Base-by-base conservation (phyloP, 2,113 vertebrate genomes). In the Gopherus flavomarginatus region DNA sequence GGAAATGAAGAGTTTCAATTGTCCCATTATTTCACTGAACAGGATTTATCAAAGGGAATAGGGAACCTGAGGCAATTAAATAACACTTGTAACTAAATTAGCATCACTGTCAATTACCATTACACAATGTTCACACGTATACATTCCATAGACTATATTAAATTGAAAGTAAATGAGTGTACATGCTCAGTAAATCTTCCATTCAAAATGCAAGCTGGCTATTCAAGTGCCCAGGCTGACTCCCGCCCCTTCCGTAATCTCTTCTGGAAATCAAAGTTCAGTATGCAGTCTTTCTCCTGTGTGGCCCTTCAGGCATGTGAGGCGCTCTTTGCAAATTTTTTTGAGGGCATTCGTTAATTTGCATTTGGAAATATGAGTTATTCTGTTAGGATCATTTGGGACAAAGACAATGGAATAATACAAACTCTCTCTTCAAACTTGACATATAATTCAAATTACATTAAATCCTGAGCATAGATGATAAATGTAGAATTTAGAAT, bases 91-190 rank as follows among this genome's bases (percentile, higher is more conserved):
- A 84, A 50, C 22, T 69, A 53, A 79, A 54, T 27, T 29, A 54
- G 81, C 19, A 21, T 3, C 6, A 11, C 47, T 42, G 0, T 9
- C 38, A 57, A 7, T 77, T 57, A 7, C 75, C 84, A 38, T 50
- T 16, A 38, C 16, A 79, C 12, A 42, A 69, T 27, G 29, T 91
- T 78, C 56, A 85, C 17, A 29, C 0, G 2, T 3, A 75, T 35
- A 72, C 9, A 42, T 75, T 75, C 38, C 69, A 42, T 42, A 42
- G 69, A 69, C n/a, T 77, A 53, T 85, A 78, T 75, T 47, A 87
- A 93, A 96, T 54, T 7, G 78, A 53, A 75, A 83, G 8, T 38
- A 14, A 91, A 38, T 49, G 57, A 81, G 4, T 2, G 8, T 3
- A 7, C 31, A 62, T 35, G 29, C 29, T 62, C 59, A 62, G 59